These are phyloP conservation scores for Miichthys miiuy DNA, from an alignment of 2,797 vertebrate genomes.

Conservation along the genomic window DNA sequence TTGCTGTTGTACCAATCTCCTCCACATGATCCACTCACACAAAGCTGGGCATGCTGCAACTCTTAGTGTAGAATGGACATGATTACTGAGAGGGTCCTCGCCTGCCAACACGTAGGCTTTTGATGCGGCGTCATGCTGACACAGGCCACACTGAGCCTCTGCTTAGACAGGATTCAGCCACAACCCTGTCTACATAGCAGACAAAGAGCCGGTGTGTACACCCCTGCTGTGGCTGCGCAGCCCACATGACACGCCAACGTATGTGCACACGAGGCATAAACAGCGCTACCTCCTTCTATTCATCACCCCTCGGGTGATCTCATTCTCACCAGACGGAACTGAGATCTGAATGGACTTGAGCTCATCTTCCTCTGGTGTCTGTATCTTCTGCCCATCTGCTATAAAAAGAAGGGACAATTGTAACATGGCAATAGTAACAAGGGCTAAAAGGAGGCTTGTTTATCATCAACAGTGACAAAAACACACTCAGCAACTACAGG, in stretches of 20 bases:
- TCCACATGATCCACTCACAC: conserved; percentile 44
- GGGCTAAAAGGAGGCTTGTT: conserved; percentile 36
- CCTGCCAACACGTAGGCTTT: conserved; percentile 69
- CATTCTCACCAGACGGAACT: conserved; percentile 22
- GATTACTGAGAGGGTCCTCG: conserved; percentile 64
- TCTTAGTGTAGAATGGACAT: conserved; percentile 58
- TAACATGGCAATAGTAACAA: conserved; percentile 17
- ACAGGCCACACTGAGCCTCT: conserved; percentile 64
- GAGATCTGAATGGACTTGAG: conserved; percentile 40
- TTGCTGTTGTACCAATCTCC: conserved; percentile 47
- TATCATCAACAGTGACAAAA: conserved; percentile 61
- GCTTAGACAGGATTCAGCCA: conserved; percentile 63
- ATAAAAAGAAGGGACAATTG: conserved; percentile 5
- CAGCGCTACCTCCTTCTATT: conserved; percentile 29
- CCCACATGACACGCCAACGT: conserved; percentile 47
- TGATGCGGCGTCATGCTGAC: conserved; percentile 63
- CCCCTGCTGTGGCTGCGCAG: conserved; percentile 41
- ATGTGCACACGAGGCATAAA: conserved; percentile 24
- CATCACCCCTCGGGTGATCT: conserved; percentile 40
- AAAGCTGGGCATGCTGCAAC: conserved; percentile 56
- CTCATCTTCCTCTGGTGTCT: conserved; percentile 25
- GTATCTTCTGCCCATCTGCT: conserved; percentile 14
- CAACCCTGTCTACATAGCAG: conserved; percentile 56
- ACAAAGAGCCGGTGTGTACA: conserved; percentile 61
- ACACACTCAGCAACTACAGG: conserved; percentile 37